Conservation (phyloP, 2,797 vertebrate genomes). For the Eurystomus glaucurus region DNA sequence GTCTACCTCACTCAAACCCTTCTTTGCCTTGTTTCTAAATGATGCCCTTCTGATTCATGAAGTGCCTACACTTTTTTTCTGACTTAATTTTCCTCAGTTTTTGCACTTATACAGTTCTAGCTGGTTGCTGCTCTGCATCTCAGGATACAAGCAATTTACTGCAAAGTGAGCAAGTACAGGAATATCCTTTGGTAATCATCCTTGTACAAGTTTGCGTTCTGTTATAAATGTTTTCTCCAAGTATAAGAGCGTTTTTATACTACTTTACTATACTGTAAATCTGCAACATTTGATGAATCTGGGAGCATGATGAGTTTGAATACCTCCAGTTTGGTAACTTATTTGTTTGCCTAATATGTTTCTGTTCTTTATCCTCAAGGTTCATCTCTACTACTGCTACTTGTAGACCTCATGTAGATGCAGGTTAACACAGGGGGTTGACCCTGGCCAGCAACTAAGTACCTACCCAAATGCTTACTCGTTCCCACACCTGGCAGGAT, state of each 20-base stretch:
- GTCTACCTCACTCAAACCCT: background rate
- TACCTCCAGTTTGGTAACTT: background rate
- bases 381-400: background rate
- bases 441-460: background rate
- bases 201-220: background rate
- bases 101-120: background rate
- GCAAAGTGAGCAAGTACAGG: background rate
- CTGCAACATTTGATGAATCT: background rate
- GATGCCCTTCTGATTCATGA: background rate
- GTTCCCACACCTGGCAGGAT: background rate
- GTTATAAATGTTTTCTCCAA: background rate
- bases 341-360: background rate
- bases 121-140: background rate
- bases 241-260: background rate
- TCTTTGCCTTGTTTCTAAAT: background rate
- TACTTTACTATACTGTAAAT: background rate
- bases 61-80: background rate
- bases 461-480: background rate
- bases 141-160: background rate
- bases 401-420: background rate
- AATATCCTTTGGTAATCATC: background rate
- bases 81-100: background rate
- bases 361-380: background rate
- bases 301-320: background rate
- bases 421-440: background rate